Evolutionary conservation across 2,113 vertebrate genomes (phyloP), one percentile per base, ranked within the genome.

Genomic region (Vulpes lagopus): DNA sequence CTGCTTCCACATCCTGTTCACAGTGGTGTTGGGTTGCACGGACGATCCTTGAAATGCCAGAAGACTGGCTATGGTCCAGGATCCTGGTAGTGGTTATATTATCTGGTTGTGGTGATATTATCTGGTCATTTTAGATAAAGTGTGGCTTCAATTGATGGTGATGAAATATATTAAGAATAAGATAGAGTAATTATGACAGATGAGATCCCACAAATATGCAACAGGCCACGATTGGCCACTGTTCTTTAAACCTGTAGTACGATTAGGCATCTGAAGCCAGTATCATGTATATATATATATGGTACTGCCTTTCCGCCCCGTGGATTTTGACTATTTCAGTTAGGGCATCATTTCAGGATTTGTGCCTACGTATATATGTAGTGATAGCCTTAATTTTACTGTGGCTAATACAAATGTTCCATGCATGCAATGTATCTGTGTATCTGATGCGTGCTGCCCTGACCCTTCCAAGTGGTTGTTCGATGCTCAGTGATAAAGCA

Each of bases 1-100:
- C 97, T 98, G 98, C 96, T 96, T 95, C 94, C 25, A 95, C 94
- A 98, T 98, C 97, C 97, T 96, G 96, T 97, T 98, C 97, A 97
- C 98, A 98, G 97, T 97, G 92, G 97, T 97, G 94, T 98, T 95
- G 17, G 79, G 81, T 98, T 98, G 83, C 98, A 88, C 16, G 19
- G 27, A n/a, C 90, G 80, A 97, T 96, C 90, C 38, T 83, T 96
- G 96, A 97, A 92, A 98, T 96, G 53, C 97, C 97, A 94, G 96
- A 95, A 67, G 71, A 32, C 80, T 97, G 97, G 98, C 97, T 60
- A 51, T n/a, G 35, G 11, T 96, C 98, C 98, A 97, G 90, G 17
- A 69, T 71, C 73, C 90, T 65, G 73, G 86, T 67, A 74, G 94
- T 88, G 69, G 87, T 85, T 96, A 98, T 98, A 87, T 65, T 76